Conservation (phyloP, 2,888 invertebrate genomes). For the Lasiommata megera region DNA sequence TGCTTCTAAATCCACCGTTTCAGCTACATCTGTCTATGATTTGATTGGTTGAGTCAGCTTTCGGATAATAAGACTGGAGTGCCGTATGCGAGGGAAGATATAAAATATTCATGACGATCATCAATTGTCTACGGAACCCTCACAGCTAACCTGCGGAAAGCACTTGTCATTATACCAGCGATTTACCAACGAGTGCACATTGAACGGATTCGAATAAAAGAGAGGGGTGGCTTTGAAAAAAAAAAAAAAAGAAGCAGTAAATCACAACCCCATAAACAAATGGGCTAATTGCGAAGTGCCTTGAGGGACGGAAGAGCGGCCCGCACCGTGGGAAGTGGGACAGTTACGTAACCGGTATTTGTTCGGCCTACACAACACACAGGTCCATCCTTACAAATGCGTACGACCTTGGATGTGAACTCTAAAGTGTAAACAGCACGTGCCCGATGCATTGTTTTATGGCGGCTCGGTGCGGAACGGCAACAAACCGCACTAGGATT, state of each 20-base stretch:
- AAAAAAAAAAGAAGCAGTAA: slow-evolving; percentile 11
- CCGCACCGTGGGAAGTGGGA: slow-evolving; percentile 75
- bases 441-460: slow-evolving; percentile 80
- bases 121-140: not conserved
- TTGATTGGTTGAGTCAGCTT: too few species aligned
- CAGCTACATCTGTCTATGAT: too few species aligned
- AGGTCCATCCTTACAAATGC: slow-evolving; percentile 80
- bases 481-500: slow-evolving; percentile 32
- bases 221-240: slow-evolving; percentile 14
- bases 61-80: too few species aligned
- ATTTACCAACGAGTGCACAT: slow-evolving; percentile 14
- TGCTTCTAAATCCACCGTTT: too few species aligned
- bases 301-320: slow-evolving; percentile 58
- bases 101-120: not conserved
- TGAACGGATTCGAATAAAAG: slow-evolving; percentile 16
- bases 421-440: slow-evolving; percentile 79
- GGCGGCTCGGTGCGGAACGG: slow-evolving; percentile 58
- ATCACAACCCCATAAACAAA: slow-evolving; percentile 30
- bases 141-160: slow-evolving; percentile 8
- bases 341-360: slow-evolving; percentile 78
- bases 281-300: slow-evolving; percentile 55
- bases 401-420: slow-evolving; percentile 80
- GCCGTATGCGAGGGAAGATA: too few species aligned
- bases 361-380: slow-evolving; percentile 63
- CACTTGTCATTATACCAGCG: slow-evolving; percentile 8